Base-by-base conservation (phyloP, 1,140 invertebrate species). In the Drosophila arizonae region DNA sequence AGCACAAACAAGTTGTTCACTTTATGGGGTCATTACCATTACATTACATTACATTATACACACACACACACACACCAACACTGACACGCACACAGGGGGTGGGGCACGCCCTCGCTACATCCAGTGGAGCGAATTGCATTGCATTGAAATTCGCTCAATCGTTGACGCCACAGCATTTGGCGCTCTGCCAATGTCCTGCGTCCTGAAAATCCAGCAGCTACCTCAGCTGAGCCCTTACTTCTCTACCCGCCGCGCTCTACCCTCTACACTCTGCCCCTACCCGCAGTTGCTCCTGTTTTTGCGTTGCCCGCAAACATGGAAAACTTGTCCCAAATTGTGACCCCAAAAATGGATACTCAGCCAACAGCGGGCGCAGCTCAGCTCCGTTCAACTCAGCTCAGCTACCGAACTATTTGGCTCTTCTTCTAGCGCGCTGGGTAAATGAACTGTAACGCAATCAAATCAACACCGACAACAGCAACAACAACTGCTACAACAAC, bases 361-460 rank as follows among this genome's bases (percentile, higher is more conserved):
- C 30, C 45, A 48, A 39, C 8, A 33, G 33, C 33, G 33, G 33
- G 33, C 33, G 6, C 8, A 9, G 9, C 33, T 33, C 33, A 15
- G 45, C 26, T 17, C 17, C 17, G 17, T 17, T 28, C 26, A 28
- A 5, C 26, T 28, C 26, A 28, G 28, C 28, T 4, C 28, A 30
- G 28, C 28, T 30, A 30, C 28, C 28, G 4, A 21, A 48, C 30
- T 30, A 10, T 48, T 46, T 30, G n/a, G 15, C 28, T n/a, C 28
- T 60, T 17, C 57, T 28, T 39, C n/a, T 28, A 11, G 56, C 52
- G 52, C 50, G 30, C 43, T 71, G 84, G 80, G 85, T 90, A 90
- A 90, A 90, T 90, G 87, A 90, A 90, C 87, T 90, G 87, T 90
- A 84, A 81, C 74, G 87, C 87, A 90, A 90, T 90, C 87, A 90